These are phyloP conservation scores for Blastobasis adustella DNA, from an alignment of 2,888 invertebrate species.

Conservation along the genomic window DNA sequence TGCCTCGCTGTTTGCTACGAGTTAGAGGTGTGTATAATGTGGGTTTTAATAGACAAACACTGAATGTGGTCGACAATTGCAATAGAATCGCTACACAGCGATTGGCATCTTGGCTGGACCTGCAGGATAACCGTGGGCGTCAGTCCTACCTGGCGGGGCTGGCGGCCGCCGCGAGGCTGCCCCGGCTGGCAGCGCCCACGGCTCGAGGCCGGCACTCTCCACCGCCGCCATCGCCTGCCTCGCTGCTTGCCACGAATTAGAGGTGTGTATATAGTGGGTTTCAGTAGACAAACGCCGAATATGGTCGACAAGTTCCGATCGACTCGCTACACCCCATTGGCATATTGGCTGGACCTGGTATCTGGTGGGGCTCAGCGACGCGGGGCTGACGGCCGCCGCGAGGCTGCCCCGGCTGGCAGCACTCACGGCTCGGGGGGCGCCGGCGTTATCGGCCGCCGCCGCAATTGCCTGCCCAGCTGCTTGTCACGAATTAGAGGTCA, in stretches of 20 bases:
- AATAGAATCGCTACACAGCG: too few species aligned
- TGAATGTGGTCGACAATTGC: too few species aligned
- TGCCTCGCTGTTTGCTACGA: background rate
- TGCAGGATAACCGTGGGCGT: too few species aligned
- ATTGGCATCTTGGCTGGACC: too few species aligned
- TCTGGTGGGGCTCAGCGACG: background rate
- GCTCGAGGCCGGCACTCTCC: background rate
- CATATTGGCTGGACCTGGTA: background rate
- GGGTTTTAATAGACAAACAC: too few species aligned
- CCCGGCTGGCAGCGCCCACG: background rate
- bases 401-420: background rate
- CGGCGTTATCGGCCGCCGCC: background rate
- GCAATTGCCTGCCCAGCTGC: background rate
- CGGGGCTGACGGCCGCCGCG: background rate
- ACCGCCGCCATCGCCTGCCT: background rate
- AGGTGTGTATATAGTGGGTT: too few species aligned
- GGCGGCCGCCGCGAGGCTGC: background rate
- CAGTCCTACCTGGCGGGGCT: background rate
- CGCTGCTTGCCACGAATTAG: background rate
- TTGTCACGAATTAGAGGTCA: background rate
- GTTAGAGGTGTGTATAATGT: too few species aligned
- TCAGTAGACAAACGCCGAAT: background rate
- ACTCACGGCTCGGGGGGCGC: background rate
- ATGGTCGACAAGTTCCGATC: too few species aligned
- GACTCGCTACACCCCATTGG: too few species aligned